These are phyloP conservation scores for Carollia perspicillata DNA, from an alignment of 2,113 vertebrate species.

Conservation along the genomic window DNA sequence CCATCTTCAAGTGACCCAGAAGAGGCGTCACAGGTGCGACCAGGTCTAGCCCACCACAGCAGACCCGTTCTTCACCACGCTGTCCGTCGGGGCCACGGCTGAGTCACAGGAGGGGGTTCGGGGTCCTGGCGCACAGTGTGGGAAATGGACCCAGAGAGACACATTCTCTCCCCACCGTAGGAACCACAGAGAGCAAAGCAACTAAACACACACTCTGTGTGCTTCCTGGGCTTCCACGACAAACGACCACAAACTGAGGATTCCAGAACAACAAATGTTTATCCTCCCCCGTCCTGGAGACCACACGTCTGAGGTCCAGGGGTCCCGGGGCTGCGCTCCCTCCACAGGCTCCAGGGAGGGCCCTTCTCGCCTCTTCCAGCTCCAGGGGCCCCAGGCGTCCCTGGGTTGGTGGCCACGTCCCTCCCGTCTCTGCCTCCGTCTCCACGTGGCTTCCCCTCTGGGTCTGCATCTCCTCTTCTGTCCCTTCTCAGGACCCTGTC, in stretches of 20 bases:
- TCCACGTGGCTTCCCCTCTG: too few relatives aligned
- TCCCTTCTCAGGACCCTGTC: too few relatives aligned
- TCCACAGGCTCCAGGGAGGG: not conserved
- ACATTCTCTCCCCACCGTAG: too few relatives aligned
- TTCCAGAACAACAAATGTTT: not conserved
- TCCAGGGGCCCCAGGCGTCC: not conserved
- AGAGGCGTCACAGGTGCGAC: not conserved
- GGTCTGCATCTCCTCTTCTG: too few relatives aligned
- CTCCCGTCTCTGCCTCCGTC: too few relatives aligned
- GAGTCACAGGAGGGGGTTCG: too few relatives aligned
- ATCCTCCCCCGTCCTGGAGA: too few relatives aligned
- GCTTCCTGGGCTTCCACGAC: not conserved
- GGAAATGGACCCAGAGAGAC: too few relatives aligned
- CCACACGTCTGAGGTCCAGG: not conserved
- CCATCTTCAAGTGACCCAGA: not conserved
- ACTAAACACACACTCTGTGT: too few relatives aligned
- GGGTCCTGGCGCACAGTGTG: not conserved
- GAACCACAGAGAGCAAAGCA: too few relatives aligned
- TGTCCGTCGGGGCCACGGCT: not conserved
- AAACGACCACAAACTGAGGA: not conserved
- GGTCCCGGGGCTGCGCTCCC: fast-evolving
- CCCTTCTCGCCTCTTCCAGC: not conserved
- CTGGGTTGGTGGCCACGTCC: too few relatives aligned
- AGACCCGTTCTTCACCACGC: too few relatives aligned
- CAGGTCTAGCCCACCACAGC: not conserved